Conservation (phyloP, 2,888 invertebrate species). For the Folsomia manolachei region DNA sequence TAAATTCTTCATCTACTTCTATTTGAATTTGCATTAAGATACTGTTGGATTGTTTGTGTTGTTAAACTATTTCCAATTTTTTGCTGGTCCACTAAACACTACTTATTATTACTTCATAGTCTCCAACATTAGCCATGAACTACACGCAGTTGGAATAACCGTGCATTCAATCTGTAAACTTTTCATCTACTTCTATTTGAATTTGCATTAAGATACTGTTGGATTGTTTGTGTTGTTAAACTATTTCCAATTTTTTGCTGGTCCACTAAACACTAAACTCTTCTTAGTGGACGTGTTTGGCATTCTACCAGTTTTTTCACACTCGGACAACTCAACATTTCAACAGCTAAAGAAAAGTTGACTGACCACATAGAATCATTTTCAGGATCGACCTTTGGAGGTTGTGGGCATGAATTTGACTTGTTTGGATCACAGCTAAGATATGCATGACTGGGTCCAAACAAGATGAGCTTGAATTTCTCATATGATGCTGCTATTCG, state of each 20-base stretch:
- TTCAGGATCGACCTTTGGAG: neutral
- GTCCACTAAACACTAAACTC: neutral
- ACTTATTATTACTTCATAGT: neutral
- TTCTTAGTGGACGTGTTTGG: constrained; percentile 9
- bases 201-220: neutral
- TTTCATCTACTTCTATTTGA: neutral
- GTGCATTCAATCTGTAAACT: neutral
- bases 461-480: too few species aligned
- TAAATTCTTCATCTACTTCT: neutral
- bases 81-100: neutral
- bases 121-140: too few species aligned
- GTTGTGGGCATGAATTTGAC: too few species aligned
- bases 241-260: neutral
- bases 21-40: neutral
- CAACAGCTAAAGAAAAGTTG: neutral
- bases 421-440: too few species aligned
- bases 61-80: neutral
- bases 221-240: neutral
- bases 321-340: neutral
- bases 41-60: neutral
- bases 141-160: too few species aligned
- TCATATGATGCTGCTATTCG: too few species aligned
- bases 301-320: constrained; percentile 17
- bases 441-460: too few species aligned
- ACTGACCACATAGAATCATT: neutral